These are phyloP conservation scores for Nematopogon swammerdamellus DNA, from an alignment of 2,888 invertebrate species.

Conservation along the genomic window DNA sequence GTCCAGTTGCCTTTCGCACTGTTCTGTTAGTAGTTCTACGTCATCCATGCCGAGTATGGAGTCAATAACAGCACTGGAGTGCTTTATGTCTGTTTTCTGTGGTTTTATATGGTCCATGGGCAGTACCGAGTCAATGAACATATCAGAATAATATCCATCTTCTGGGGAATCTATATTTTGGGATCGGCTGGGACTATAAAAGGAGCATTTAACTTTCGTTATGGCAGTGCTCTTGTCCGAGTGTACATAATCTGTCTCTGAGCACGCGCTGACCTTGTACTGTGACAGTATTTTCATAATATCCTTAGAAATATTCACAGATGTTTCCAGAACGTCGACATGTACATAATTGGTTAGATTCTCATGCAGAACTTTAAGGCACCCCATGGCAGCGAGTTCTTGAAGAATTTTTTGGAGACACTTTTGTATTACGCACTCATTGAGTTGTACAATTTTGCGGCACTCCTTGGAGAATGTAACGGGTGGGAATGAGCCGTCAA, in stretches of 20 bases:
- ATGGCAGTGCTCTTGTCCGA: background rate
- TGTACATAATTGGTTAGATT: constrained; percentile 68
- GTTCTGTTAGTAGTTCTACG: constrained; percentile 56
- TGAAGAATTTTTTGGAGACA: constrained; percentile 64
- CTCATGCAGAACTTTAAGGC: constrained; percentile 65
- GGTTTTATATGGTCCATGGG: too few species aligned
- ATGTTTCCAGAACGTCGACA: constrained; percentile 64
- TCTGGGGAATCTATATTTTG: too few species aligned
- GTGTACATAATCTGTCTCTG: background rate
- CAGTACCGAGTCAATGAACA: too few species aligned
- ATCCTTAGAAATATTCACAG: constrained; percentile 52
- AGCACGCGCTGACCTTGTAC: constrained; percentile 39
- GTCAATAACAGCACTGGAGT: constrained; percentile 59
- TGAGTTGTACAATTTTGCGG: constrained; percentile 72
- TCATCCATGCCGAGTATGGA: constrained; percentile 63
- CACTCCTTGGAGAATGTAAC: constrained; percentile 78
- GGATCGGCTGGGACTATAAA: too few species aligned
- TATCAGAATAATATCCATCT: too few species aligned
- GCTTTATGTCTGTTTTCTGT: too few species aligned
- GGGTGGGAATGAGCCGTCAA: constrained; percentile 74
- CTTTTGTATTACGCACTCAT: constrained; percentile 61
- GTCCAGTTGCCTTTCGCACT: constrained; percentile 55
- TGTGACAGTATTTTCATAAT: constrained; percentile 52
- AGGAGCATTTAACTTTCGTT: too few species aligned
- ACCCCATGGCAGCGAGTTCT: constrained; percentile 65